These are phyloP conservation scores for Dichetophora obliterata DNA, from an alignment of 2,888 invertebrate species.

Conservation along the genomic window DNA sequence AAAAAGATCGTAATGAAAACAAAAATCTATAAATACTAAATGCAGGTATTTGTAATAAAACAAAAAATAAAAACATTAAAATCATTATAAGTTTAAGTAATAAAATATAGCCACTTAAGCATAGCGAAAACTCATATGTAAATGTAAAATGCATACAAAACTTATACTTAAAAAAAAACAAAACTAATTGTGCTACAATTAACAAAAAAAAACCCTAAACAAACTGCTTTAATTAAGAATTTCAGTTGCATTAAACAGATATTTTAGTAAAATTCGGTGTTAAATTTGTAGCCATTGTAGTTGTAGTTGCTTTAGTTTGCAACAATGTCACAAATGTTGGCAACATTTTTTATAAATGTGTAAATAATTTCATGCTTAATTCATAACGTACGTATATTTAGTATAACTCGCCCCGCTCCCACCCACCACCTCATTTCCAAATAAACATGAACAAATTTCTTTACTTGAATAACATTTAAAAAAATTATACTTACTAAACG, in stretches of 20 bases:
- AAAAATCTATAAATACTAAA: background rate
- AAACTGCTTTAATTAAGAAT: background rate
- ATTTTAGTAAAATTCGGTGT: conserved; percentile 6
- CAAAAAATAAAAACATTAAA: background rate
- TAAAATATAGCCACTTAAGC: conserved; percentile 17
- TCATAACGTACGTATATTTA: background rate
- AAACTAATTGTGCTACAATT: conserved; percentile 1
- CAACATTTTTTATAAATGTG: background rate
- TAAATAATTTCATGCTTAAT: conserved; percentile 2
- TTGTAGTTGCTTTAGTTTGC: conserved; percentile 18
- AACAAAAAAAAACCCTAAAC: background rate
- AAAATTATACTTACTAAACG: background rate
- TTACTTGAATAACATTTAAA: conserved; percentile 5
- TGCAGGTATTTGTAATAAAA: background rate
- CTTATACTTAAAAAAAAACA: background rate
- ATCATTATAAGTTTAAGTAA: conserved; percentile 21
- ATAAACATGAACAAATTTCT: conserved; percentile 21
- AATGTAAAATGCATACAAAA: conserved; percentile 27
- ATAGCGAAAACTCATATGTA: conserved; percentile 29
- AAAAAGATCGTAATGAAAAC: background rate
- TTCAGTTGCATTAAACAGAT: conserved; percentile 1
- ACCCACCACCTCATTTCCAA: conserved; percentile 16
- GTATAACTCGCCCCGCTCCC: background rate
- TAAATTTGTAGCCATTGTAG: conserved; percentile 7
- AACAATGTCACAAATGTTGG: background rate